Evolutionary conservation across 2,888 invertebrate species (phyloP), one percentile per base, ranked within the genome.

Genomic region (Capitulum mitella): DNA sequence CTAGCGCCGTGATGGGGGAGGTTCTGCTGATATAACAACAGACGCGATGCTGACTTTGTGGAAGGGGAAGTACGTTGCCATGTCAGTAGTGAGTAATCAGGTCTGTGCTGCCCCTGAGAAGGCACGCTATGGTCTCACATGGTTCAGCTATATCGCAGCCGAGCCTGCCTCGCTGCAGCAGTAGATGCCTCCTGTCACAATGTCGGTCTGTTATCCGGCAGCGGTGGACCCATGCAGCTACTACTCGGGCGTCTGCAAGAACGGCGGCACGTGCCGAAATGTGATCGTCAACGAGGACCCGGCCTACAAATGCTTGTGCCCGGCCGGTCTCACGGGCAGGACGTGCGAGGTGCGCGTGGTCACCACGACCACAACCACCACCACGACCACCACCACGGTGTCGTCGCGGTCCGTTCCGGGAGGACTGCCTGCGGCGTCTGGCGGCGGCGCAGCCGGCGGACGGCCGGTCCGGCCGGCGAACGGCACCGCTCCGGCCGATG

Each of bases 241-340:
- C 78, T 82, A 82, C 29, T 83, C 82, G 32, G 82, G 82, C n/a
- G 83, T 83, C 5, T 86, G 86, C 80, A 81, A 83, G 58, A 84
- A 85, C 79, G 84, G 84, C 14, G 85, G 84, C 77, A 85, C 84
- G 0, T 86, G 86, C 79, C 80, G 82, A 32, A 85, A 85, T 51
- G 83, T 84, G 51, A 85, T 85, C n/a, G 80, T 78, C 32, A 85
- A 85, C 58, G 83, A 83, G 51, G 85, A 85, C n/a, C 84, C 83
- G 22, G 87, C 87, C 84, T 94, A 89, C 86, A 90, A 90, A 80
- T 94, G 94, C 84, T 86, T 91, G 79, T 94, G 94, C 84, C 89
- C 91, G 0, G 87, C 91, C 48, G 93, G 93, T 58, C 91, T 90
- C 84, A 89, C 89, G 79, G 94, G 94, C n/a, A 89, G 90, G 80